These are phyloP conservation scores for Orientallactaga bullata DNA, from an alignment of 2,113 vertebrate genomes.

Conservation along the genomic window DNA sequence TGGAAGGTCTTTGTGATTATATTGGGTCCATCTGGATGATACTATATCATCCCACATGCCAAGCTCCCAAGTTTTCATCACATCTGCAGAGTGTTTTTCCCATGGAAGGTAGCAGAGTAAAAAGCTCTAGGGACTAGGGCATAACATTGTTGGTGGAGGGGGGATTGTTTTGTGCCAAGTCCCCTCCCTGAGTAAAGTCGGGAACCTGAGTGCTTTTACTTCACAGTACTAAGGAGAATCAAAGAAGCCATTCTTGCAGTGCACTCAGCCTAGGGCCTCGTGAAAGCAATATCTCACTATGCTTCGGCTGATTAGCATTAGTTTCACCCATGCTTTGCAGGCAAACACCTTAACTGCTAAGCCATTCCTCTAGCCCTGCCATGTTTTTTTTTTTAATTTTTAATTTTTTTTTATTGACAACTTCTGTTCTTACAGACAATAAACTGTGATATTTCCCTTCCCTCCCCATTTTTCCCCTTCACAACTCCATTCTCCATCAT, in stretches of 20 bases:
- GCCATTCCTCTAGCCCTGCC: too few species aligned
- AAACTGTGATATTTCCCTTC: too few species aligned
- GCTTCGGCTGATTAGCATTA: rapidly evolving
- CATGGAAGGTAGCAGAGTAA: rapidly evolving
- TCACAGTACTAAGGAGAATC: background rate
- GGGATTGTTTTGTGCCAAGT: background rate
- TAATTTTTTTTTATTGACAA: too few species aligned
- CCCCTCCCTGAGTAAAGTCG: rapidly evolving
- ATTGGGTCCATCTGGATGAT: background rate
- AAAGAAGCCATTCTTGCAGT: background rate
- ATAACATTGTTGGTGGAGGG: too few species aligned
- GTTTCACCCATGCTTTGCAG: background rate
- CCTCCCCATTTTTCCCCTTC: too few species aligned
- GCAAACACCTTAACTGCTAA: too few species aligned
- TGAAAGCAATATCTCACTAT: background rate
- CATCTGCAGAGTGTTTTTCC: background rate
- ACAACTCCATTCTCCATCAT: too few species aligned
- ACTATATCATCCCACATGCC: background rate
- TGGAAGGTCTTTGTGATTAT: background rate
- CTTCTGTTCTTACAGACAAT: too few species aligned
- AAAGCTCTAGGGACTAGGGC: background rate
- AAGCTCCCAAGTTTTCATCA: background rate
- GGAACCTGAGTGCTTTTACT: background rate
- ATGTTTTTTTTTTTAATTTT: too few species aligned
- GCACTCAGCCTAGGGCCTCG: background rate